Conservation (phyloP, 2,113 vertebrate species). For the Aythya baeri region DNA sequence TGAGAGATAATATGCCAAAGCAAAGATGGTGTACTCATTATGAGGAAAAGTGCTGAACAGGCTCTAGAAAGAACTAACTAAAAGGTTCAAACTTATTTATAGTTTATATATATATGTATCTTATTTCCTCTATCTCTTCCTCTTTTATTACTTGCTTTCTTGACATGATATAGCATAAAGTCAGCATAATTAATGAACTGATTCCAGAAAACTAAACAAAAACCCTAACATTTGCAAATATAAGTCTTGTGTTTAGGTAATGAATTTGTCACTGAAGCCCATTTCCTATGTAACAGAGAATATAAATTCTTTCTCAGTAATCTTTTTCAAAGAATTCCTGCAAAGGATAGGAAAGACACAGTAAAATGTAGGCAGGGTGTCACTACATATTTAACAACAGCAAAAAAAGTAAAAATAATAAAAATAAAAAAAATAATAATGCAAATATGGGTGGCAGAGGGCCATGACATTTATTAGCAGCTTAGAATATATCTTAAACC, state of each 20-base stretch:
- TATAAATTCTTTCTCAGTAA: background rate
- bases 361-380: background rate
- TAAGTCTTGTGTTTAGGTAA: constrained; percentile 7
- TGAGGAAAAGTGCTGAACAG: background rate
- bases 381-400: constrained; percentile 6
- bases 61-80: background rate
- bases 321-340: constrained; percentile 5
- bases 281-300: background rate
- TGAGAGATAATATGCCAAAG: background rate
- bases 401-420: background rate
- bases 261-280: constrained; percentile 22
- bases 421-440: background rate
- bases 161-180: background rate
- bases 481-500: background rate
- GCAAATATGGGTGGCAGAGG: background rate
- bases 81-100: background rate
- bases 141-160: background rate
- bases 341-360: constrained; percentile 2
- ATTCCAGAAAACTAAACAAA: background rate
- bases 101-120: background rate
- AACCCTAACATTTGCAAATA: background rate
- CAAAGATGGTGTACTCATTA: background rate
- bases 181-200: constrained; percentile 40
- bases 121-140: background rate
- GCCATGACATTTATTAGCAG: background rate